Base-by-base conservation (phyloP, 2,888 invertebrate genomes). In the Archips xylosteana region DNA sequence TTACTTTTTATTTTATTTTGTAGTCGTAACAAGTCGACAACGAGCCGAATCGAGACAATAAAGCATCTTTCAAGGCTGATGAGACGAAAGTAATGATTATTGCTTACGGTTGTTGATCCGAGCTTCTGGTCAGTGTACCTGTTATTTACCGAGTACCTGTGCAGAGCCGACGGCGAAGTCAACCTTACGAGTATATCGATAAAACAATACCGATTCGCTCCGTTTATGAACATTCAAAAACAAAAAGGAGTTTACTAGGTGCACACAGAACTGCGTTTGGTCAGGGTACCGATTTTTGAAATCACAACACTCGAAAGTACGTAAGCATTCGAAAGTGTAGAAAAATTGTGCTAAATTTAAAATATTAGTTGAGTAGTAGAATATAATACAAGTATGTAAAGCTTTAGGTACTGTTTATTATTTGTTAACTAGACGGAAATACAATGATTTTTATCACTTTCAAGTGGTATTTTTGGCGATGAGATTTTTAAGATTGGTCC, bases 1-100 rank as follows among this genome's bases (percentile, higher is more conserved):
- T 87, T 85, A 86, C 83, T 87, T 90, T 91, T 90, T 89, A 84
- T 85, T 88, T 85, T 88, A 82, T 87, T 88, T 81, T 81, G 81
- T 83, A 82, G 81, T 79, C 85, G 85, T 92, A 92, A 92, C 91
- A 91, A 92, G 92, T 92, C 90, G 88, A 92, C 92, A 91, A 92
- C 90, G 87, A 92, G 90, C 89, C 88, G 90, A 87, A 88, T 86
- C 90, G 86, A 91, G 90, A 93, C 92, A 92, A 92, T 92, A 91
- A 92, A 90, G 83, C 88, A 88, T 92, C 85, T 90, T 88, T 88
- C 91, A 89, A 92, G 90, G 86, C 84, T 92, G 92, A 92, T 91
- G 92, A 90, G 89, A 83, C 84, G 83, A 83, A 84, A 85, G 88
- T 93, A 92, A 93, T 92, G 92, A 92, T 92, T 90, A 92, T 91